Evolutionary conservation across 2,113 vertebrate genomes (phyloP).

Genomic region (Sitta europaea): DNA sequence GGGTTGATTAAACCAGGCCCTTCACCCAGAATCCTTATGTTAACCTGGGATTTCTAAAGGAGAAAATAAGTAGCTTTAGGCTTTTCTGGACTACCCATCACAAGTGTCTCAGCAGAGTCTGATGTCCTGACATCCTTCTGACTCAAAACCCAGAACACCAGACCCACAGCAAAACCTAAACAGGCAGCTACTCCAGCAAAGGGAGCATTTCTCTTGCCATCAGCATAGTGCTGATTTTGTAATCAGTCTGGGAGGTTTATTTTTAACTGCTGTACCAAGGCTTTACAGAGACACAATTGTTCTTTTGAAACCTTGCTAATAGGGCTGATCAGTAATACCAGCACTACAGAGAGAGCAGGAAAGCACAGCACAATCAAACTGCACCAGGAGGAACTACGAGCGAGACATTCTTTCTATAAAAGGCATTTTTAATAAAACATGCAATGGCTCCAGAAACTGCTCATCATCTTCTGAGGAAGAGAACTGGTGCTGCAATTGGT

Average conservation of each 20-base stretch:
- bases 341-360: slow-evolving; percentile 10
- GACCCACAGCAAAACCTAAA: neutral
- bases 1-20: neutral
- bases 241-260: slow-evolving; percentile 28
- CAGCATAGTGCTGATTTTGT: neutral
- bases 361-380: neutral
- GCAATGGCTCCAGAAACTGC: slow-evolving; percentile 15
- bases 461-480: neutral
- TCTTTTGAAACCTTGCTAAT: slow-evolving; percentile 35
- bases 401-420: slow-evolving; percentile 7
- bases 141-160: neutral
- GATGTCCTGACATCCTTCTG: neutral
- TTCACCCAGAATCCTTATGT: neutral
- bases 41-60: neutral
- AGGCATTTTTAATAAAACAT: slow-evolving; percentile 50
- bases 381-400: neutral
- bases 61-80: neutral
- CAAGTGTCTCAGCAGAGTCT: neutral
- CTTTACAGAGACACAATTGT: slow-evolving; percentile 44
- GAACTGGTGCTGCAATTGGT: neutral
- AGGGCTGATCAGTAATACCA: slow-evolving; percentile 36
- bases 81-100: neutral
- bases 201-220: neutral
- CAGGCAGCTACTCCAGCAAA: neutral
- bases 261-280: slow-evolving; percentile 27